Evolutionary conservation across 2,797 vertebrate genomes (phyloP).

Genomic region (Gymnoscopelus microlampas): DNA sequence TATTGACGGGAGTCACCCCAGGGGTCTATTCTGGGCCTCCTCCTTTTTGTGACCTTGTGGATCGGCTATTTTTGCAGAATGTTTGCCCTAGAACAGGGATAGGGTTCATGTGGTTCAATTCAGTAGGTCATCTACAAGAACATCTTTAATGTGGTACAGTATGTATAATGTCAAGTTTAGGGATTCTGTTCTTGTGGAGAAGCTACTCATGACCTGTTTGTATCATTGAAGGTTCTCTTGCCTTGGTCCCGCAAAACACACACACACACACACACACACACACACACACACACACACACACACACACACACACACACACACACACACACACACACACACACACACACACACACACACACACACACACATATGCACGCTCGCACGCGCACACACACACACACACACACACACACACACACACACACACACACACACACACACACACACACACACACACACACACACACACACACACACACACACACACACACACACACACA

Average conservation of each 20-base stretch:
- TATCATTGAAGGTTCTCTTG: conserved; percentile 73
- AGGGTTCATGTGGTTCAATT: conserved; percentile 86
- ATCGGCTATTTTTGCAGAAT: conserved; percentile 19
- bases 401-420: conserved; percentile 41
- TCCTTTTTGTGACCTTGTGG: no score
- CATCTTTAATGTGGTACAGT: conserved; percentile 82
- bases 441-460: conserved; percentile 29
- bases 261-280: conserved; percentile 4
- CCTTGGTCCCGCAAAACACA: conserved; percentile 4
- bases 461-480: conserved; percentile 50
- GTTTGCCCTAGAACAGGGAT: conserved; percentile 85
- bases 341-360: conserved; percentile 36
- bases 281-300: conserved; percentile 52
- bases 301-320: conserved; percentile 40
- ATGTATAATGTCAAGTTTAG: conserved; percentile 9
- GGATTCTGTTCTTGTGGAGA: not conserved
- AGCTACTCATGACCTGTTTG: conserved; percentile 45
- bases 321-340: conserved; percentile 39
- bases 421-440: conserved; percentile 21
- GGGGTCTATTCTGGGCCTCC: no score
- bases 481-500: conserved; percentile 37
- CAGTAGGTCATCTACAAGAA: conserved; percentile 84
- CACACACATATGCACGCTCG: conserved; percentile 50
- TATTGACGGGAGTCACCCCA: no score
- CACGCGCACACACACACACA: conserved; percentile 33